A percentile compares a stretch with the other conserved stretches of the same genome.
phyloP scores from a whole-genome alignment of 2,888 invertebrate species.

The Mesorhabditis sp. region DNA sequence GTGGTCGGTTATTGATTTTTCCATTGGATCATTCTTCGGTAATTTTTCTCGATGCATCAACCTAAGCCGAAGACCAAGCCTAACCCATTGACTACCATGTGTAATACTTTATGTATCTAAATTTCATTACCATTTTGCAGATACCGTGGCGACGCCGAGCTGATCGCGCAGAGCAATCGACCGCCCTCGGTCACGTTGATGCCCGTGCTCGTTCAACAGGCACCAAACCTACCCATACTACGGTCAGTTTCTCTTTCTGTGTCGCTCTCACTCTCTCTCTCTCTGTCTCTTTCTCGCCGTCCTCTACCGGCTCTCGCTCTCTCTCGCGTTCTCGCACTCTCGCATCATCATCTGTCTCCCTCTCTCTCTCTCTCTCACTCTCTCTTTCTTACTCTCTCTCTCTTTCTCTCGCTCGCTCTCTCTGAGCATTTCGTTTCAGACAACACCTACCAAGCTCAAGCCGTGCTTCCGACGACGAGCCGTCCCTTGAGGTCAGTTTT shows the following conservation, averaged over 20 bases:
- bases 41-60: too few species aligned
- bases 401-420: too few species aligned
- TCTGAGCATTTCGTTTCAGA: neutral
- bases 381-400: too few species aligned
- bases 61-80: too few species aligned
- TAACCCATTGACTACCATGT: neutral
- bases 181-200: neutral
- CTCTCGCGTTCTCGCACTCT: too few species aligned
- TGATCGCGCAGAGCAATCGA: neutral
- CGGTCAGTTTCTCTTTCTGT: too few species aligned
- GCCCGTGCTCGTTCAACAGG: slow-evolving; percentile 3
- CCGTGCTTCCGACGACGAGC: neutral
- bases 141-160: neutral
- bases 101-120: neutral
- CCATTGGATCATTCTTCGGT: too few species aligned
- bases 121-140: neutral
- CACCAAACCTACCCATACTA: neutral
- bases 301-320: too few species aligned
- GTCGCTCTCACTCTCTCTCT: too few species aligned
- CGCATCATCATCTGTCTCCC: too few species aligned
- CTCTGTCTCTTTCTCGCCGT: too few species aligned
- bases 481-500: neutral
- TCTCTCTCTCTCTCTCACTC: too few species aligned
- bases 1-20: neutral
- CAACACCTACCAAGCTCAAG: neutral